Evolutionary conservation across 2,113 vertebrate species (phyloP).

Genomic region (Alexandromys fortis): DNA sequence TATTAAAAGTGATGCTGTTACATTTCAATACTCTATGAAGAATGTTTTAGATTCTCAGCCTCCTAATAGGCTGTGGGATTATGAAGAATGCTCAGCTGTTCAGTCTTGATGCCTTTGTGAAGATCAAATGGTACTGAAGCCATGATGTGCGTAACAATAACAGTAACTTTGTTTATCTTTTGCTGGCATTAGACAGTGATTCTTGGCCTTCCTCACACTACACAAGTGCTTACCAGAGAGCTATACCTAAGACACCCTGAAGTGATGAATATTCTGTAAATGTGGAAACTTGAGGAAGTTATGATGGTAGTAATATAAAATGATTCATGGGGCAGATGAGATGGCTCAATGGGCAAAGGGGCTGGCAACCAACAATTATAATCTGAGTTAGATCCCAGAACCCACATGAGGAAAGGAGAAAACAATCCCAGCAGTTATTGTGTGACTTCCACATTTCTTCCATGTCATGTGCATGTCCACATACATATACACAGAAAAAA

Average conservation of each 20-base stretch:
- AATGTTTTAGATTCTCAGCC: neutral
- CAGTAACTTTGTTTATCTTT: neutral
- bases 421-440: neutral
- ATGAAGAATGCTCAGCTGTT: neutral
- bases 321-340: neutral
- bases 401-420: neutral
- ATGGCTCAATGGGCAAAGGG: neutral
- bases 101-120: constrained; percentile 9
- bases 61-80: neutral
- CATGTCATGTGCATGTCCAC: too few species aligned
- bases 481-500: neutral
- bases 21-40: constrained; percentile 13
- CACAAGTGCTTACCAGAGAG: neutral
- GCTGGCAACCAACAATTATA: neutral
- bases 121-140: neutral
- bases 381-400: neutral
- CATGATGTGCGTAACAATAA: neutral
- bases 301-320: neutral
- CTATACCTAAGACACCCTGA: neutral
- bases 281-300: neutral
- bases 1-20: neutral
- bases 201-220: too few species aligned
- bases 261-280: neutral
- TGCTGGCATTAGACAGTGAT: neutral
- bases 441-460: neutral